These are phyloP conservation scores for Nasonia vitripennis DNA, from an alignment of 1,140 invertebrate species.

Conservation along the genomic window DNA sequence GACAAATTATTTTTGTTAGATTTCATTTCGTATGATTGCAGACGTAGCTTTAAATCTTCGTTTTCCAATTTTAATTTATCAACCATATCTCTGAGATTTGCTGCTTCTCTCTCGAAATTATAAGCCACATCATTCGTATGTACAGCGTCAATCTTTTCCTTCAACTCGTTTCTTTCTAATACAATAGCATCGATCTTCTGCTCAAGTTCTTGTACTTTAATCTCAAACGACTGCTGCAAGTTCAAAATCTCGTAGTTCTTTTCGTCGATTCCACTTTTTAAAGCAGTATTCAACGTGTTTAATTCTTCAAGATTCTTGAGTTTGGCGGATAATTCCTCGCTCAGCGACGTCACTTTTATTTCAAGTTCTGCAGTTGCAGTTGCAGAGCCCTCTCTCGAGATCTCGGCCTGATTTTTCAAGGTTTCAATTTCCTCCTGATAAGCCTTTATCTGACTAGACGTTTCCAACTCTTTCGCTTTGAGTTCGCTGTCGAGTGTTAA, in stretches of 20 bases:
- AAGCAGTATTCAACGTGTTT: conserved; percentile 43
- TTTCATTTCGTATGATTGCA: not conserved
- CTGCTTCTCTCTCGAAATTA: not conserved
- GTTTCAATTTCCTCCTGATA: conserved; percentile 34
- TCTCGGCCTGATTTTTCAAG: not conserved
- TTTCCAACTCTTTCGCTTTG: not conserved
- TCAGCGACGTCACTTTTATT: conserved; percentile 10
- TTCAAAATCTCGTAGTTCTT: conserved; percentile 47
- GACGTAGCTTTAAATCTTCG: conserved; percentile 6
- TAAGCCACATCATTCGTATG: not conserved
- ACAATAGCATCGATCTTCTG: conserved; percentile 15
- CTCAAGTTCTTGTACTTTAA: conserved; percentile 32
- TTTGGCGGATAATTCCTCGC: conserved; percentile 38
- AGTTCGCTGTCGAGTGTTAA: not conserved
- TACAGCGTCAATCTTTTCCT: conserved; percentile 27
- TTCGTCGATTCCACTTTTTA: conserved; percentile 52
- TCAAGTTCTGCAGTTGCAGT: conserved; percentile 1
- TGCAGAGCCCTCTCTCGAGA: not conserved
- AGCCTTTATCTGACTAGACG: not conserved
- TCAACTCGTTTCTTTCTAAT: conserved; percentile 41
- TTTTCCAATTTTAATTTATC: conserved; percentile 14
- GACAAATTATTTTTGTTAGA: conserved; percentile 9
- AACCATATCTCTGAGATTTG: not conserved
- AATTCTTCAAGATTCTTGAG: conserved; percentile 53
- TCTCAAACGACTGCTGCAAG: conserved; percentile 38